A percentile compares a stretch with the other conserved stretches of the same genome.
Conservation (phyloP, 2,888 invertebrate species). For the Cheilosia soror region DNA sequence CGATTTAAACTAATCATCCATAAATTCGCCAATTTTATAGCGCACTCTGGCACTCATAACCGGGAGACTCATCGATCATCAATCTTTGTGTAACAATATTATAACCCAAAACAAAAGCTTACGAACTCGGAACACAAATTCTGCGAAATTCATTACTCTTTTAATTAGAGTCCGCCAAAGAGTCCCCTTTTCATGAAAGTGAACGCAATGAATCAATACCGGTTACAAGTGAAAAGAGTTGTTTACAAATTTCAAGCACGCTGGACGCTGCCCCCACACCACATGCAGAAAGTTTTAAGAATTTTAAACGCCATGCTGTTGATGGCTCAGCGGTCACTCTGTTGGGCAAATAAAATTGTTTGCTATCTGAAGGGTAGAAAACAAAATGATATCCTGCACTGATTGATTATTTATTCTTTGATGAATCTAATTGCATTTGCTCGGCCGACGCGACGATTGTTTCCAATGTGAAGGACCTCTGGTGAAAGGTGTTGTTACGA, state of each 20-base stretch:
- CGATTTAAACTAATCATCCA: slow-evolving; percentile 13
- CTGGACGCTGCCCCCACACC: slow-evolving; percentile 28
- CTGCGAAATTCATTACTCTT: slow-evolving; percentile 34
- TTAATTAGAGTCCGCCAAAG: slow-evolving; percentile 29
- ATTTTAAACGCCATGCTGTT: slow-evolving; percentile 15
- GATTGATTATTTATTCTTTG: slow-evolving; percentile 53
- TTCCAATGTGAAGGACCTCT: slow-evolving; percentile 50
- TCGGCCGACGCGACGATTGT: slow-evolving; percentile 16
- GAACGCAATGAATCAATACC: slow-evolving; percentile 59
- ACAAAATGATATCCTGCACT: slow-evolving; percentile 51
- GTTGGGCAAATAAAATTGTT: slow-evolving; percentile 33
- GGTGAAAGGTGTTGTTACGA: slow-evolving; percentile 30
- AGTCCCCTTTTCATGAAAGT: slow-evolving; percentile 49
- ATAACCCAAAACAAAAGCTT: slow-evolving; percentile 15
- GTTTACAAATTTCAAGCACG: slow-evolving; percentile 58
- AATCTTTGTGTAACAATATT: slow-evolving; percentile 9
- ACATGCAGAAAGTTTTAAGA: slow-evolving; percentile 35
- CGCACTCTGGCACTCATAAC: slow-evolving; percentile 19
- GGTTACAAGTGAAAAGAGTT: slow-evolving; percentile 38
- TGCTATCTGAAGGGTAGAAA: slow-evolving; percentile 28
- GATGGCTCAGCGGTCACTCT: slow-evolving; percentile 20
- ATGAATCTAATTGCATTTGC: slow-evolving; percentile 40
- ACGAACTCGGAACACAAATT: neutral
- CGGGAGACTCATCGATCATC: slow-evolving; percentile 28
- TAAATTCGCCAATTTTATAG: slow-evolving; percentile 20